phyloP scores from a whole-genome alignment of 2,113 vertebrate genomes.

The Empidonax alnorum region DNA sequence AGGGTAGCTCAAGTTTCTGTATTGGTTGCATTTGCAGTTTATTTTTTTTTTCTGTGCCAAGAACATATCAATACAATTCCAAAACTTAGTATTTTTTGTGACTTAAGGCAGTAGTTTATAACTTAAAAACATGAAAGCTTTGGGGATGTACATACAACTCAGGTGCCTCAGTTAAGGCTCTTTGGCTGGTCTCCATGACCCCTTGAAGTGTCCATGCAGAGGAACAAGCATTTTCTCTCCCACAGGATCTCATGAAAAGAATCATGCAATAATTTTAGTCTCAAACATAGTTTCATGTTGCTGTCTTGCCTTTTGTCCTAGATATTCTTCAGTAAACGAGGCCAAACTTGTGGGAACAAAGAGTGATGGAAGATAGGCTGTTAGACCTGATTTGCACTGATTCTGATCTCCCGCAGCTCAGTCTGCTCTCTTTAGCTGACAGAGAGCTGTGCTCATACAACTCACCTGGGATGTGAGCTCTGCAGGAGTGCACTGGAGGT shows the following conservation, averaged over 20 bases:
- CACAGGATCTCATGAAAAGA: neutral
- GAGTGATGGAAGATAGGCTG: neutral
- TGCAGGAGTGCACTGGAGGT: neutral
- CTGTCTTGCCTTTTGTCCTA: constrained; percentile 37
- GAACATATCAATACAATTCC: constrained; percentile 47
- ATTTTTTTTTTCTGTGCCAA: constrained; percentile 34
- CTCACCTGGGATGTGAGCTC: constrained; percentile 15
- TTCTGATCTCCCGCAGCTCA: neutral
- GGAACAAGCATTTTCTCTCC: neutral
- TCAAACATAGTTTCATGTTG: constrained; percentile 24
- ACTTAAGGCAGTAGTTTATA: constrained; percentile 21
- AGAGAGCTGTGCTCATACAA: neutral
- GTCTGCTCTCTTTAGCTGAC: neutral
- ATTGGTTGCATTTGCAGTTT: constrained; percentile 36
- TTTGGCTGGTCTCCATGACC: neutral
- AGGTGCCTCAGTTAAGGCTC: neutral
- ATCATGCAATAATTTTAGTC: neutral
- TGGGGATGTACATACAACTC: neutral
- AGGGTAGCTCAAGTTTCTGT: constrained; percentile 28
- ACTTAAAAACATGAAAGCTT: constrained; percentile 25
- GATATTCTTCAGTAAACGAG: constrained; percentile 11
- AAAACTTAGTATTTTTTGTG: constrained; percentile 15
- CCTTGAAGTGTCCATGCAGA: neutral
- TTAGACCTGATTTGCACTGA: neutral
- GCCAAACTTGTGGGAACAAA: neutral